Evolutionary conservation across 1,140 invertebrate species (phyloP).

Genomic region (Pinna nobilis): DNA sequence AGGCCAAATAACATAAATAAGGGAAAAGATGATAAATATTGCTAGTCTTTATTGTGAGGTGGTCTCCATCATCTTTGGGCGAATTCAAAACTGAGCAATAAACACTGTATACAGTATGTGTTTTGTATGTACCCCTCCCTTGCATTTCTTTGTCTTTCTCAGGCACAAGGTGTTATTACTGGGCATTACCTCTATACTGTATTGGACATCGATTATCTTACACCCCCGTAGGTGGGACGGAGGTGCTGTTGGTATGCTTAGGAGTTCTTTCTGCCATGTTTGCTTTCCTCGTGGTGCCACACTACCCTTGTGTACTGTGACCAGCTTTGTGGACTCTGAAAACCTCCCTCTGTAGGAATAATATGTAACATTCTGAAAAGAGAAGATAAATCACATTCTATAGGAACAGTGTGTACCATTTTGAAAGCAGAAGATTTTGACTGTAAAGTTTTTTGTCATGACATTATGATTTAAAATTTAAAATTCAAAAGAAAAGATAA

Average conservation of each 20-base stretch:
- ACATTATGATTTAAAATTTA: too few species aligned
- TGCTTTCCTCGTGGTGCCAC: conserved; percentile 67
- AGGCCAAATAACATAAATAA: too few species aligned
- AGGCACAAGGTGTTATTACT: neutral
- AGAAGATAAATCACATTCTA: too few species aligned
- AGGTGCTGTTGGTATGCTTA: conserved; percentile 67
- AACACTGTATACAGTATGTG: too few species aligned
- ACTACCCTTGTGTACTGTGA: conserved; percentile 67
- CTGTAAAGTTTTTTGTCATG: too few species aligned
- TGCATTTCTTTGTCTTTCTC: neutral
- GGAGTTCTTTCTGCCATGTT: conserved; percentile 67
- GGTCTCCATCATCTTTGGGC: conserved; percentile 8
- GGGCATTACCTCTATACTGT: conserved; percentile 63
- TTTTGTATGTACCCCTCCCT: too few species aligned
- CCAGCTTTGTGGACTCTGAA: conserved; percentile 62
- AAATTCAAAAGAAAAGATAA: too few species aligned
- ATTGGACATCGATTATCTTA: conserved; percentile 71
- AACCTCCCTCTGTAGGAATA: conserved; percentile 69
- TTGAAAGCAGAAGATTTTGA: too few species aligned
- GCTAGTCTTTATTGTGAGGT: neutral
- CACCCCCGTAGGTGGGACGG: conserved; percentile 66
- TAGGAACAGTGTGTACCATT: too few species aligned
- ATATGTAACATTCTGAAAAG: conserved; percentile 68
- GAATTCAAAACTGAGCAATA: neutral
- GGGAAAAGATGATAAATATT: neutral